Evolutionary conservation across 2,797 vertebrate species (phyloP).

Genomic region (Caiman crocodilus): DNA sequence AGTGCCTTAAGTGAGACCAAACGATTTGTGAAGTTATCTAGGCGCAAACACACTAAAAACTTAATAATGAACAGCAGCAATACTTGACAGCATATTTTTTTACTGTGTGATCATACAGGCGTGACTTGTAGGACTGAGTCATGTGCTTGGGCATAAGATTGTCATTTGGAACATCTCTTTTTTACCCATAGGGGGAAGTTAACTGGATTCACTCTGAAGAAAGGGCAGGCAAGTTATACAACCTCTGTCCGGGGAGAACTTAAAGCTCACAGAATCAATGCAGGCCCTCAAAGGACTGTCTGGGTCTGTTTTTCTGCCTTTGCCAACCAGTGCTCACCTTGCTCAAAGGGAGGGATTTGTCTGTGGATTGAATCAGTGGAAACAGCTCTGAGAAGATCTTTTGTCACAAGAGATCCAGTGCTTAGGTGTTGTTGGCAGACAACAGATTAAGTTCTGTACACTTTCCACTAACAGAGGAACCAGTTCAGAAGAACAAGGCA

Average conservation of each 20-base stretch:
- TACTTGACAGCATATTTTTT: neutral
- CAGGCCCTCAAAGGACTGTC: neutral
- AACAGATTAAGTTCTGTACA: neutral
- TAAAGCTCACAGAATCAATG: neutral
- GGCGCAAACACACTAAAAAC: neutral
- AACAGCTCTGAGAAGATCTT: neutral
- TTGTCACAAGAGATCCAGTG: neutral
- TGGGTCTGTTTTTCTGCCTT: neutral
- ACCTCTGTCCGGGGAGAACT: neutral
- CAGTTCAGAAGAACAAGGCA: fast-evolving
- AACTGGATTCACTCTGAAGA: neutral
- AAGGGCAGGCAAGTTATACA: neutral
- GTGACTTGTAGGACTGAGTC: neutral
- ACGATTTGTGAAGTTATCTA: neutral
- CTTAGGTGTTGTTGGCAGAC: neutral
- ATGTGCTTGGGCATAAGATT: neutral
- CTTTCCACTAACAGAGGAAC: neutral
- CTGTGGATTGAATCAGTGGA: neutral
- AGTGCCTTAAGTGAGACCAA: neutral
- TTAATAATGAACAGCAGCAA: fast-evolving
- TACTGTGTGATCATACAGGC: neutral
- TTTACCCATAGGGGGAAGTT: neutral
- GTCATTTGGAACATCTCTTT: neutral
- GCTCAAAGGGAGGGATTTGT: neutral
- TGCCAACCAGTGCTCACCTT: neutral